Evolutionary conservation across 2,797 vertebrate species (phyloP), one percentile per base, ranked within the genome.

Genomic region (Anabas testudineus): DNA sequence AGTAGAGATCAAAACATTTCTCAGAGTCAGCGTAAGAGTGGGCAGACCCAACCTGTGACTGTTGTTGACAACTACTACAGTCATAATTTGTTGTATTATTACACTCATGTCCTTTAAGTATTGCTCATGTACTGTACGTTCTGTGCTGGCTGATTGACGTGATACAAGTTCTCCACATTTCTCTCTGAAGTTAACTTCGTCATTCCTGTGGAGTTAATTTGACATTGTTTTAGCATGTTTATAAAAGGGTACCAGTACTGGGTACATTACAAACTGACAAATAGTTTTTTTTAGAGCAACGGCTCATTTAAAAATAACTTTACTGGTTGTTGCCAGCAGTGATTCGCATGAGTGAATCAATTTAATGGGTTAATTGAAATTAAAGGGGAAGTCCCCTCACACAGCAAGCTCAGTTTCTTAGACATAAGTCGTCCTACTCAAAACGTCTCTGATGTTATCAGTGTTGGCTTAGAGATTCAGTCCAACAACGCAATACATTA

Each of bases 31-130:
- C 70, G 47, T 32, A 39, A 42, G 53, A 41, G 10, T 14, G 24
- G 63, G 2, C 53, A 52, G 21, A 77, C 69, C 76, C 49, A 65
- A 26, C 85, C 66, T 46, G 48, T n/a, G n/a, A n/a, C n/a, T n/a
- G n/a, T n/a, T n/a, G n/a, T n/a, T n/a, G n/a, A n/a, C n/a, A n/a
- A n/a, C 66, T 34, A 67, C 46, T 49, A 74, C 34, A 41, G 52
- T 21, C 8, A 22, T 45, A 4, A 61, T 39, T 57, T 53, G 34
- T 64, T 58, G 16, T 19, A 71, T 32, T 26, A n/a, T n/a, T n/a
- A n/a, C n/a, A 45, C 34, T 48, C 46, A 60, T 62, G 5, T 52
- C 28, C 60, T 19, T 15, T 12, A 8, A 34, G 46, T 15, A 2
- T 34, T 42, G 15, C 28, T 69, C n/a, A 53, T 43, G 1, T 10